Percentiles rank a stretch among this genome's conserved stretches.
Evolutionary conservation across 2,888 invertebrate genomes (phyloP).

Genomic region (Caenorhabditis panamensis): DNA sequence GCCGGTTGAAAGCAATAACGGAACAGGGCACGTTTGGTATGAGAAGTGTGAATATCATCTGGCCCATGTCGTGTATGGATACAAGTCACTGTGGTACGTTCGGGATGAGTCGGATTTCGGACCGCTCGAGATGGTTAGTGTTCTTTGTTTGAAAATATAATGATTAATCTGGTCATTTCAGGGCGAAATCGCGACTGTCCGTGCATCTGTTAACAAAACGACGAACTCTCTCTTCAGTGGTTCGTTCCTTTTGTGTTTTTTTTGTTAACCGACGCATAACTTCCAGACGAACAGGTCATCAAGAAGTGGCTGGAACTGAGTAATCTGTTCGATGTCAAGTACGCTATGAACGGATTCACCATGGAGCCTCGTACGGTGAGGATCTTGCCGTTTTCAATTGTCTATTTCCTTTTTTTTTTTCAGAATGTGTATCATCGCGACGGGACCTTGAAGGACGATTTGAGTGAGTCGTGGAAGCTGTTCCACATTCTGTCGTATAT

Average conservation of each 20-base stretch:
- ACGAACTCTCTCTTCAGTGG: too few species aligned
- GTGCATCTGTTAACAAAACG: too few species aligned
- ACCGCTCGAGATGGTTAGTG: conserved; percentile 9
- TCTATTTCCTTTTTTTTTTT: not conserved
- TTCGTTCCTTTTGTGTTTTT: too few species aligned
- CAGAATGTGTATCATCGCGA: conserved; percentile 4
- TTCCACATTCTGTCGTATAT: conserved; percentile 21
- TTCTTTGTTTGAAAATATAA: too few species aligned
- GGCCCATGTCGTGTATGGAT: not conserved
- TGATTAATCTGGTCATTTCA: too few species aligned
- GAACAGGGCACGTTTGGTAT: too few species aligned
- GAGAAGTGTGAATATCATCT: not conserved
- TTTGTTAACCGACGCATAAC: too few species aligned
- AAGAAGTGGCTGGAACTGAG: conserved; percentile 41
- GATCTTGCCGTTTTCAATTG: too few species aligned
- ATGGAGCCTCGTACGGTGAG: conserved; percentile 39
- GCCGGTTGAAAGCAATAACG: too few species aligned
- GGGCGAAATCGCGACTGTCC: too few species aligned
- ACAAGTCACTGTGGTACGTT: conserved; percentile 3
- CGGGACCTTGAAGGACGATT: conserved; percentile 41
- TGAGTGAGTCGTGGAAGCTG: conserved; percentile 27
- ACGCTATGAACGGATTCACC: conserved; percentile 27
- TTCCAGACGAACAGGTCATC: conserved; percentile 15
- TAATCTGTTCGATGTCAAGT: conserved; percentile 26
- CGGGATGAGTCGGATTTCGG: not conserved